phyloP scores from a whole-genome alignment of 2,113 vertebrate genomes.

The Platysteira castanea region DNA sequence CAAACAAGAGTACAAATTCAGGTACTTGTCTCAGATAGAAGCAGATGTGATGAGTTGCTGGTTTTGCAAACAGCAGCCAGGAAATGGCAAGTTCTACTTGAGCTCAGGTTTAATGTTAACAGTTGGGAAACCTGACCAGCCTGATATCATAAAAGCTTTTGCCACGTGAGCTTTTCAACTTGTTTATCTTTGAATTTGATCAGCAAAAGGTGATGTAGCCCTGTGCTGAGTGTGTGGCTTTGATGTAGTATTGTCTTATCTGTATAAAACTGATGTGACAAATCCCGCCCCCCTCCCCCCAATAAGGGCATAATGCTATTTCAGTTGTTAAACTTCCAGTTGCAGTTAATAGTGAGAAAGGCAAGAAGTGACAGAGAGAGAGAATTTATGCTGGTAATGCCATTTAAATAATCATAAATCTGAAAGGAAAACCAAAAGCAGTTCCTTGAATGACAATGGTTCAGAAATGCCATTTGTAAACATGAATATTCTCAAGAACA shows the following conservation, averaged over 20 bases:
- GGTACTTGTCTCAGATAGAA: neutral
- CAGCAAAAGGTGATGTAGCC: neutral
- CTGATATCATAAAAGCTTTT: neutral
- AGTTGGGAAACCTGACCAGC: neutral
- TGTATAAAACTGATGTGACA: neutral
- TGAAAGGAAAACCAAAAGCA: neutral
- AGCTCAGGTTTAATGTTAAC: neutral
- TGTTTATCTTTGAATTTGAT: neutral
- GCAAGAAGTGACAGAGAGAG: neutral
- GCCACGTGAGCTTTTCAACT: accelerated
- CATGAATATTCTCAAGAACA: neutral
- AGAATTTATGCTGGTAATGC: neutral
- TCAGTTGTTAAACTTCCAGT: neutral
- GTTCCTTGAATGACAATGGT: neutral
- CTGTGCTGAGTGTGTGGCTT: too few relatives aligned
- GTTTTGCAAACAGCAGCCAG: neutral
- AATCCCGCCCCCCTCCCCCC: neutral
- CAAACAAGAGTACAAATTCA: neutral
- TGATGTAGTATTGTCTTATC: neutral
- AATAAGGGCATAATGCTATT: neutral
- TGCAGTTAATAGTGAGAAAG: neutral
- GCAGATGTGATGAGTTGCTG: neutral
- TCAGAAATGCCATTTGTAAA: neutral
- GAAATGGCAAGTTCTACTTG: neutral
- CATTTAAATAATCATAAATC: neutral